Base-by-base conservation (phyloP, 2,113 vertebrate genomes). In the Psittacara wagleri region DNA sequence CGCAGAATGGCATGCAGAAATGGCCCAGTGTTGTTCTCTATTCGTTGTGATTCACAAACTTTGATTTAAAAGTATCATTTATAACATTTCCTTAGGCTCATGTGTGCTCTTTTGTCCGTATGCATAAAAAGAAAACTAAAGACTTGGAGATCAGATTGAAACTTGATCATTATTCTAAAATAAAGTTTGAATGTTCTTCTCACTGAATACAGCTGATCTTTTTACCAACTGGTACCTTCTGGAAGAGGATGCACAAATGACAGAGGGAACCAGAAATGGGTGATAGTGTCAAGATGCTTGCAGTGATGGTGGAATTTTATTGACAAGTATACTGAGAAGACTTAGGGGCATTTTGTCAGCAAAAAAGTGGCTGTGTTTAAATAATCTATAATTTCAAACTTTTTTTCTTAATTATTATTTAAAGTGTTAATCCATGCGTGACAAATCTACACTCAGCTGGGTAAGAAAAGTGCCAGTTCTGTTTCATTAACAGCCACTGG, bases 401-500 rank as follows among this genome's bases (percentile, higher is more conserved):
- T 96, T 79, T 97, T 72, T 95, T 96, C 57, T 59, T 59, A n/a
- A 72, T 94, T 88, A 95, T 95, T 98, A 94, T 96, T 98, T 94
- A 55, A 94, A 95, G 91, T 94, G 93, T 74, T 97, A 93, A 97
- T 96, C 93, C 93, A 80, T 33, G 97, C 95, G 96, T 97, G 91
- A 98, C 95, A 89, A 55, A 96, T 94, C 37, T 52, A 81, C 88
- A 90, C 94, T 97, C 93, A 97, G 79, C 95, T 96, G 88, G 90
- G 81, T 82, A 83, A 97, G 97, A 96, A 97, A 97, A 97, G 96
- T 95, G 87, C 84, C 41, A 35, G 81, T 94, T 91, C 70, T 84
- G 72, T 96, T 98, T 92, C 92, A 96, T 97, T 97, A 98, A 97
- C 94, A 97, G 97, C 96, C 96, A 66, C 49, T 96, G 96, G 97